These are phyloP conservation scores for Noctilio leporinus DNA, from an alignment of 2,113 vertebrate species.

Conservation along the genomic window DNA sequence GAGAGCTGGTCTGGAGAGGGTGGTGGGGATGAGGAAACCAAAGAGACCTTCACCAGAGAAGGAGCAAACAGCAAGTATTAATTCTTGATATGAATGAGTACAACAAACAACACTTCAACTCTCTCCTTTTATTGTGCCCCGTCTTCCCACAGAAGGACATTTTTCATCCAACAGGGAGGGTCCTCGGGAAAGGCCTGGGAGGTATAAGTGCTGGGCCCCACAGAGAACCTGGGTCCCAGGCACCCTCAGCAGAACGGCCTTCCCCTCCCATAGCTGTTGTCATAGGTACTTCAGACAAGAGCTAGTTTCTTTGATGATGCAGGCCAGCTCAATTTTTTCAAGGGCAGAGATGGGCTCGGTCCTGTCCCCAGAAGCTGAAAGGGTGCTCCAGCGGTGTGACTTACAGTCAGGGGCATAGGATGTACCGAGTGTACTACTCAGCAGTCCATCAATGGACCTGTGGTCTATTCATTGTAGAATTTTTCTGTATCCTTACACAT, in stretches of 20 bases:
- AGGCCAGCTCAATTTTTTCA: background rate
- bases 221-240: background rate
- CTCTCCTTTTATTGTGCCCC: background rate
- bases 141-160: background rate
- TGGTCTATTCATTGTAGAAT: background rate
- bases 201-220: background rate
- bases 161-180: background rate
- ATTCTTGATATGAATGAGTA: background rate
- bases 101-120: no score
- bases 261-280: no score
- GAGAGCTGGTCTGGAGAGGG: conserved; percentile 73
- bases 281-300: background rate
- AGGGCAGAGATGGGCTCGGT: background rate
- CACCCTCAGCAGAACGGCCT: background rate
- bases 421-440: background rate
- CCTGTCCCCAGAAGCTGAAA: background rate
- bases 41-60: conserved; percentile 71
- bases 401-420: background rate
- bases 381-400: background rate
- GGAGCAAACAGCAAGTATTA: background rate
- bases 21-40: conserved; percentile 73
- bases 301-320: background rate
- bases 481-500: background rate
- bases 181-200: background rate
- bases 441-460: background rate